A percentile compares a stretch with the other conserved stretches of the same genome.
Evolutionary conservation across 92 coral and sea anemone species (phyloP).

Genomic region (Siderastrea radians): DNA sequence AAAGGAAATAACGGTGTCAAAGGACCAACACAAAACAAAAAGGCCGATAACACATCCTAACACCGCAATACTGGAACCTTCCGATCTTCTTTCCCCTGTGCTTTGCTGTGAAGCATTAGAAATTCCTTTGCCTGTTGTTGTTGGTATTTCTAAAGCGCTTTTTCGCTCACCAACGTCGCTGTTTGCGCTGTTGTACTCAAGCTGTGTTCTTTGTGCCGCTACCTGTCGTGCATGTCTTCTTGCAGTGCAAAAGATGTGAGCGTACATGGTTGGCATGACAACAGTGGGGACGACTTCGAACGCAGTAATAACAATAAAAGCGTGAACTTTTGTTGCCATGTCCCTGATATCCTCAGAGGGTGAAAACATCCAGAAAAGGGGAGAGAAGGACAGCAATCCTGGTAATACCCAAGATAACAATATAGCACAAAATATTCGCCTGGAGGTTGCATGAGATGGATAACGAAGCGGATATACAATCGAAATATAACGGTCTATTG

Average conservation of each 20-base stretch:
- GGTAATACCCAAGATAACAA: constrained; percentile 49
- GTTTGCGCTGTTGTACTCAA: constrained; percentile 37
- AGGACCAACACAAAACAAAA: constrained; percentile 41
- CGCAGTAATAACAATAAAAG: constrained; percentile 25
- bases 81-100: not conserved
- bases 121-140: not conserved
- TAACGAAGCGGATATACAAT: constrained; percentile 34
- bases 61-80: constrained; percentile 18
- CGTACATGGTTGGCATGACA: constrained; percentile 56
- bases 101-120: not conserved
- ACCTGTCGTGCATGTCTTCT: constrained; percentile 61
- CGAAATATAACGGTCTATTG: constrained; percentile 27
- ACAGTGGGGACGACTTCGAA: constrained; percentile 64
- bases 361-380: constrained; percentile 37
- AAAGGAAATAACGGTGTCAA: constrained; percentile 29
- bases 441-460: constrained; percentile 10
- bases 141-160: not conserved
- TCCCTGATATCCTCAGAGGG: constrained; percentile 1
- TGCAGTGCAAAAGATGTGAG: constrained; percentile 60
- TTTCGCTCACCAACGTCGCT: not conserved
- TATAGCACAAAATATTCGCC: constrained; percentile 12
- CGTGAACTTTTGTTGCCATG: constrained; percentile 34
- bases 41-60: constrained; percentile 37
- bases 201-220: constrained; percentile 48
- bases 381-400: constrained; percentile 9